Percentiles rank a stretch among this genome's conserved stretches.
Evolutionary conservation across 2,888 invertebrate genomes (phyloP).

Genomic region (Phaedon cochleariae): DNA sequence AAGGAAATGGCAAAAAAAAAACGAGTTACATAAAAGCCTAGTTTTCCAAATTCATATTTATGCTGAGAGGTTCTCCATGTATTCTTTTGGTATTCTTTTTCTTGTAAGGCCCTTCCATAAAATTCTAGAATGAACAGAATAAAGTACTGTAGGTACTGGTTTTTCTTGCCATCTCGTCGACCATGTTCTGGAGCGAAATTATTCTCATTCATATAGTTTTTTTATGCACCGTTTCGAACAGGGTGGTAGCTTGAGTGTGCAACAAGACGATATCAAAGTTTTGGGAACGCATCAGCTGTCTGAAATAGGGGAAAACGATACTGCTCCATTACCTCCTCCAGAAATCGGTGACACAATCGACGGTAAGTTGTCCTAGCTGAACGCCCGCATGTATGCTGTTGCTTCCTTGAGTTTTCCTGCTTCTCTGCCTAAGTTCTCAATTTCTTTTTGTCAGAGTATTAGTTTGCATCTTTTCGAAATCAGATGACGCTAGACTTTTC

Average conservation of each 20-base stretch:
- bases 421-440: background rate
- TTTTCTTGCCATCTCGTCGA: background rate
- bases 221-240: conserved; percentile 40
- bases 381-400: background rate
- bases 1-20: no score
- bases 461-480: background rate
- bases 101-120: no score
- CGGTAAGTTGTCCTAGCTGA: conserved; percentile 68
- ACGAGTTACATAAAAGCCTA: no score
- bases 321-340: conserved; percentile 71
- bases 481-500: background rate
- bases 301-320: conserved; percentile 69
- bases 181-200: background rate
- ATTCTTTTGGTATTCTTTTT: no score
- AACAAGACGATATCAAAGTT: conserved; percentile 68
- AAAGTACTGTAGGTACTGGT: no score
- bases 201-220: background rate
- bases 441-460: background rate
- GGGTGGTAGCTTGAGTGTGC: conserved; percentile 64
- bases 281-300: conserved; percentile 70
- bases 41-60: no score
- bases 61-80: no score
- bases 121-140: no score
- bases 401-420: conserved; percentile 11
- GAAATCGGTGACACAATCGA: conserved; percentile 79